Conservation (phyloP, 2,888 invertebrate species). For the Gymnoscelis rufifasciata region DNA sequence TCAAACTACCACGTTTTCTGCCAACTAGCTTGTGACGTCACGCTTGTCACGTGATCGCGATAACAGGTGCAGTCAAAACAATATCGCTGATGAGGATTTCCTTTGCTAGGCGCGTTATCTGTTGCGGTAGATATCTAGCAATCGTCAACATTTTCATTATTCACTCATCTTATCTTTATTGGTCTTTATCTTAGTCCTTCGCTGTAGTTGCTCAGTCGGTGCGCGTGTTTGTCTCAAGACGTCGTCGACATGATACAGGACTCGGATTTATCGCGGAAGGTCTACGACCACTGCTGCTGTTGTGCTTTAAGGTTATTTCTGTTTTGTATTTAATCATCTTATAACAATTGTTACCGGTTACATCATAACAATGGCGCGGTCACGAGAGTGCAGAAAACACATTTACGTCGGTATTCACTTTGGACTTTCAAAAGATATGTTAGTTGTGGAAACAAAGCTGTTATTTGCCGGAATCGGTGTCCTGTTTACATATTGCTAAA, state of each 20-base stretch:
- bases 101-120: constrained; percentile 35
- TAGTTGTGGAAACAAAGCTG: constrained; percentile 1
- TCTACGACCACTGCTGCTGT: constrained; percentile 36
- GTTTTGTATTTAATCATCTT: background rate
- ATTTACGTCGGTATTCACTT: background rate
- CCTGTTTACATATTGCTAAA: constrained; percentile 9
- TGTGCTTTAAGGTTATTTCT: constrained; percentile 17
- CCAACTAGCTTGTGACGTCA: background rate
- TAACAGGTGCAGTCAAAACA: constrained; percentile 25
- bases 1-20: background rate
- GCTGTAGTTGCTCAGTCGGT: constrained; percentile 39
- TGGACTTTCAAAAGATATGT: background rate
- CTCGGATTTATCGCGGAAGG: constrained; percentile 29
- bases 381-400: no score
- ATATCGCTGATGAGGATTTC: constrained; percentile 24
- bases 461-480: constrained; percentile 3
- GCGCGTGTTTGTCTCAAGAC: constrained; percentile 17
- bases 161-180: constrained; percentile 56
- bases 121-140: constrained; percentile 26
- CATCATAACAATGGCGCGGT: background rate
- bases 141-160: constrained; percentile 41
- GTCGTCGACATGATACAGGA: constrained; percentile 35
- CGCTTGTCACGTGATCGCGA: constrained; percentile 12
- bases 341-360: background rate
- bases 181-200: constrained; percentile 49